A percentile compares a stretch with the other conserved stretches of the same genome.
These are phyloP conservation scores for Trematocara unimaculatum DNA, from an alignment of 2,113 vertebrate species.

Conservation along the genomic window DNA sequence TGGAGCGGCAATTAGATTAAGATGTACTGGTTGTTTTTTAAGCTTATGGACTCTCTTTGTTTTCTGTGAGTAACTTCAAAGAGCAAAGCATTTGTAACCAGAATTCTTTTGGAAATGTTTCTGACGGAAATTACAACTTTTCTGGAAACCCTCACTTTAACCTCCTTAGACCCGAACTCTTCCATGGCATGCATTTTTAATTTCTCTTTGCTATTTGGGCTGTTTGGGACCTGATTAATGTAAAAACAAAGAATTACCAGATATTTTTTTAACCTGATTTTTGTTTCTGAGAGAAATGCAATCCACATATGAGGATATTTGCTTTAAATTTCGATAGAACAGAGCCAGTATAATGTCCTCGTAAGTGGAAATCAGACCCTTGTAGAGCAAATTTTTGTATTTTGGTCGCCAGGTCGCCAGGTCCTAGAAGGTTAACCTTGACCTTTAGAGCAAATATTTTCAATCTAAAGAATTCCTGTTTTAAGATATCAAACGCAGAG, in stretches of 20 bases:
- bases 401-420: neutral
- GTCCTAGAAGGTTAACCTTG: neutral
- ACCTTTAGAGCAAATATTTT: neutral
- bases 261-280: too few relatives aligned
- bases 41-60: neutral
- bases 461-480: neutral
- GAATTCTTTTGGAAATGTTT: neutral
- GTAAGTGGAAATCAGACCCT: neutral
- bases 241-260: neutral
- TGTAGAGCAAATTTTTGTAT: neutral
- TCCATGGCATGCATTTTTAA: neutral
- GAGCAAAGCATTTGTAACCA: neutral
- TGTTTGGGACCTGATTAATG: neutral
- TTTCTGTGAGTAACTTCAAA: neutral
- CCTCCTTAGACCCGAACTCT: neutral
- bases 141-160: neutral
- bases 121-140: neutral
- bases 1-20: neutral
- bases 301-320: too few relatives aligned
- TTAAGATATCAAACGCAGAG: neutral
- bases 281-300: too few relatives aligned
- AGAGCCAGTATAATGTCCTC: neutral
- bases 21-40: neutral
- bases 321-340: neutral
- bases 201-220: neutral